These are phyloP conservation scores for Gobio gobio DNA, from an alignment of 2,113 vertebrate genomes.

Conservation along the genomic window DNA sequence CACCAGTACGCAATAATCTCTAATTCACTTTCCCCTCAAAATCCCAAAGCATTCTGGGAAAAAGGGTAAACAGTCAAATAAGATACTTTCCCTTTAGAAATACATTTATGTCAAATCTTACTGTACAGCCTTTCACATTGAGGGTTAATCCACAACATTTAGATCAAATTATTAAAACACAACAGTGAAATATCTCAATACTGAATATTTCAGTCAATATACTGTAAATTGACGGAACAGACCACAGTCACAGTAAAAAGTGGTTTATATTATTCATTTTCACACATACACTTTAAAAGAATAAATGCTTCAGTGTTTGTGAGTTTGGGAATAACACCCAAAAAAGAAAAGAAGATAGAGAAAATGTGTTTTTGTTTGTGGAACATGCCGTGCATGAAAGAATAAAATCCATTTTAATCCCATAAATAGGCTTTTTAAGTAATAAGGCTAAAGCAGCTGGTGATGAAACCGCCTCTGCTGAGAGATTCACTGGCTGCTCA, in stretches of 20 bases:
- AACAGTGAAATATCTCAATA: background rate
- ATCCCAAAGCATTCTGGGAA: slow-evolving; percentile 3
- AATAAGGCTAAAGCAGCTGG: slow-evolving; percentile 37
- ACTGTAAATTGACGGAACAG: background rate
- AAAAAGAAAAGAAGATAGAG: slow-evolving; percentile 33
- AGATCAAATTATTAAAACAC: background rate
- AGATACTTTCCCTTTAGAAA: background rate
- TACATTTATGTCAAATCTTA: background rate
- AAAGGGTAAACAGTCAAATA: background rate
- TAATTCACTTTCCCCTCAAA: background rate
- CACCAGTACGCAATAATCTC: background rate
- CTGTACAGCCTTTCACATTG: background rate
- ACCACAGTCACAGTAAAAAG: background rate
- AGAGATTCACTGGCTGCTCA: slow-evolving; percentile 46
- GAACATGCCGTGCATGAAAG: background rate
- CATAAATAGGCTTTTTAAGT: slow-evolving; percentile 43
- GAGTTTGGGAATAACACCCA: background rate
- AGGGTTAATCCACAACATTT: background rate
- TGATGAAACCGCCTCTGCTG: slow-evolving; percentile 25
- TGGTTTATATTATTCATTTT: background rate
- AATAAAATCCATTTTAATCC: slow-evolving; percentile 30
- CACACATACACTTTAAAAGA: background rate
- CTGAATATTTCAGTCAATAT: background rate
- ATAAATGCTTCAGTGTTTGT: background rate
- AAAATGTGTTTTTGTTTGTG: background rate